These are phyloP conservation scores for Chorisops tibialis DNA, from an alignment of 2,888 invertebrate genomes.

Conservation along the genomic window DNA sequence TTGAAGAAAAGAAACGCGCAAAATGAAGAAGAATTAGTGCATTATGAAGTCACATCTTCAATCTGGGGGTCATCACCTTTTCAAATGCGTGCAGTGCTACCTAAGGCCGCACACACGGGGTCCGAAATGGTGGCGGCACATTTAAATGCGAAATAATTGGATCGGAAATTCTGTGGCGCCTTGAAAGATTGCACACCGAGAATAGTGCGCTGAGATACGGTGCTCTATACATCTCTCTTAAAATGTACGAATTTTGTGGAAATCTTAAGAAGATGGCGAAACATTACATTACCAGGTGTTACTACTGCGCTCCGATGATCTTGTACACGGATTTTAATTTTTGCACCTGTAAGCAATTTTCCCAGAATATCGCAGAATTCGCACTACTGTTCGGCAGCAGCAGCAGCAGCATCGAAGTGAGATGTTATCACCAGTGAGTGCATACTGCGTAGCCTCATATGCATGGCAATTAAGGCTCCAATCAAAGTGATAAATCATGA, in stretches of 20 bases:
- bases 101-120: neutral
- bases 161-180: conserved; percentile 19
- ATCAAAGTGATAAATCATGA: conserved; percentile 22
- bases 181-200: neutral
- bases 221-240: too few relatives aligned
- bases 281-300: neutral
- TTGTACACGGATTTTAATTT: conserved; percentile 10
- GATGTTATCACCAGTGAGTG: conserved; percentile 20
- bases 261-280: too few relatives aligned
- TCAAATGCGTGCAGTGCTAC: conserved; percentile 8
- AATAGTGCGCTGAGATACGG: too few relatives aligned
- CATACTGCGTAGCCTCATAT: conserved; percentile 6
- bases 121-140: conserved; percentile 6
- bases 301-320: neutral
- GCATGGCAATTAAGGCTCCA: conserved; percentile 18
- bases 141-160: conserved; percentile 22
- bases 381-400: conserved; percentile 14
- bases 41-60: conserved; percentile 13
- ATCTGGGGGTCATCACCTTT: conserved; percentile 22
- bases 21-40: conserved; percentile 15
- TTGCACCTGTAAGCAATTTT: conserved; percentile 25
- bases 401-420: too few relatives aligned
- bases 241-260: too few relatives aligned
- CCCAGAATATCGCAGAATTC: conserved; percentile 11
- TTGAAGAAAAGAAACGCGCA: neutral